Percentiles rank a stretch among this genome's conserved stretches.
These are phyloP conservation scores for Prunella strophiata DNA, from an alignment of 2,797 vertebrate species.

Conservation along the genomic window DNA sequence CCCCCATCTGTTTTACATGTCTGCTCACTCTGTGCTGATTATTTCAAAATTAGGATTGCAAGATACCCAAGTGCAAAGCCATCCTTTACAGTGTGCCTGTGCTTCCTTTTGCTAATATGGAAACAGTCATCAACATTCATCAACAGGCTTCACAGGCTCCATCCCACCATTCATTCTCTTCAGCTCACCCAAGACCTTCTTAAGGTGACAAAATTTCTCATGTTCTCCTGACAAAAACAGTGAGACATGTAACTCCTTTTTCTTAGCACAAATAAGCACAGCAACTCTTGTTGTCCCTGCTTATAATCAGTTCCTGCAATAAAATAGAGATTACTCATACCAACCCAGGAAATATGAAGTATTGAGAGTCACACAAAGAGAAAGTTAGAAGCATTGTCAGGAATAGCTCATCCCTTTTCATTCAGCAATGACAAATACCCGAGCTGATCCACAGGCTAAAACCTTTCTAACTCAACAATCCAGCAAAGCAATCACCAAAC, in stretches of 20 bases:
- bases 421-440: neutral
- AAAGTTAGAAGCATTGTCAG: neutral
- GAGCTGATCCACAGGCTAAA: neutral
- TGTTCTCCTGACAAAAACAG: neutral
- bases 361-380: neutral
- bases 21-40: neutral
- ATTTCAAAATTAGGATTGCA: neutral
- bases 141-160: neutral
- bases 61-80: neutral
- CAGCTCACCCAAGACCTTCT: neutral
- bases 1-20: constrained; percentile 1
- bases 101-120: neutral
- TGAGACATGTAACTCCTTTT: neutral
- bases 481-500: neutral
- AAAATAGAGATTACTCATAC: neutral
- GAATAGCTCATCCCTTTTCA: neutral
- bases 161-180: neutral
- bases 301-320: neutral
- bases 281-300: neutral
- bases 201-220: neutral
- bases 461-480: neutral
- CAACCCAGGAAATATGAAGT: neutral
- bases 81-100: neutral
- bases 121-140: neutral
- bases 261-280: neutral